Evolutionary conservation across 2,797 vertebrate genomes (phyloP).

Genomic region (Cygnus olor): DNA sequence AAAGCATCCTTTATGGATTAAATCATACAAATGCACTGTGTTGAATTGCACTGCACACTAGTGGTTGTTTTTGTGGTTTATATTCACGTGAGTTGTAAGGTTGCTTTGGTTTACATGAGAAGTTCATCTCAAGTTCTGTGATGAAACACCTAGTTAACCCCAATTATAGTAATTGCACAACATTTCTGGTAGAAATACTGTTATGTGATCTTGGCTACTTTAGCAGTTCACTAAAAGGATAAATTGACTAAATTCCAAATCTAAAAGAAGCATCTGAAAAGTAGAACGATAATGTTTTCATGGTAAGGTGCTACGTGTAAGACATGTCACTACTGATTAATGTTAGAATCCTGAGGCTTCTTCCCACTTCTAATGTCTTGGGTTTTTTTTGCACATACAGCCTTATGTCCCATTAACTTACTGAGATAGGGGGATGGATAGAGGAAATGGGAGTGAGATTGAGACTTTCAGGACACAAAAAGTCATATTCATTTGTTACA

Average conservation of each 20-base stretch:
- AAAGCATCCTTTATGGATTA: background rate
- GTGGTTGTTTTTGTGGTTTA: background rate
- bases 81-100: background rate
- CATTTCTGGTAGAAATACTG: background rate
- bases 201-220: background rate
- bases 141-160: background rate
- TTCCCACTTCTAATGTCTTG: background rate
- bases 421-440: background rate
- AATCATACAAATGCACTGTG: background rate
- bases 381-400: background rate
- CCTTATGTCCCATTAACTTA: background rate
- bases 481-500: background rate
- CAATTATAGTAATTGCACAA: background rate
- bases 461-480: background rate
- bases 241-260: background rate
- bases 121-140: background rate
- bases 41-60: background rate
- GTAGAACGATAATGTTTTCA: background rate
- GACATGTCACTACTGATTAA: background rate
- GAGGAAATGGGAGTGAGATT: background rate
- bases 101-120: background rate
- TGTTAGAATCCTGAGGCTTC: background rate
- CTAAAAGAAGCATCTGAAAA: background rate
- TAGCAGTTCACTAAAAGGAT: background rate
- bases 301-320: background rate